Percentiles rank a stretch among this genome's conserved stretches.
Conservation (phyloP, 1,140 invertebrate genomes). For the Leptoteleia sp. region DNA sequence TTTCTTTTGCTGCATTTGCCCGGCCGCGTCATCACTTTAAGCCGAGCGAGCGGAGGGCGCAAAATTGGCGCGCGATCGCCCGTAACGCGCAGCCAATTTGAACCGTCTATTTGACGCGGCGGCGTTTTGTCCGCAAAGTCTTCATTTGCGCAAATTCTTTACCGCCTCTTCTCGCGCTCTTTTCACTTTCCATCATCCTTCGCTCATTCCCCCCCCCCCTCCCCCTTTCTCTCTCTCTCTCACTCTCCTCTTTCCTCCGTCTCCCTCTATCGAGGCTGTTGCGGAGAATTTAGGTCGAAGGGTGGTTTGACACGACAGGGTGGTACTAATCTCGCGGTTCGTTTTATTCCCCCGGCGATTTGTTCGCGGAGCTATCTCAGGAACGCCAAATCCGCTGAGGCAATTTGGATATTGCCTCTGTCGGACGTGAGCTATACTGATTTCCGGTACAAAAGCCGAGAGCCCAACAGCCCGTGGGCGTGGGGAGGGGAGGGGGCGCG, state of each 20-base stretch:
- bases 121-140: conserved; percentile 26
- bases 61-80: conserved; percentile 13
- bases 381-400: conserved; percentile 71
- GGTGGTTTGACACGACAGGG: conserved; percentile 61
- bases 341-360: conserved; percentile 73
- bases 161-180: conserved; percentile 33
- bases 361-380: conserved; percentile 68
- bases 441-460: conserved; percentile 58
- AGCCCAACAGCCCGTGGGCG: conserved; percentile 8
- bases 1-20: neutral
- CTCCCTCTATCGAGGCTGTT: conserved; percentile 47
- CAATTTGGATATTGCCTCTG: conserved; percentile 75
- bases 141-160: conserved; percentile 44
- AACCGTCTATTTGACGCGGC: conserved; percentile 1
- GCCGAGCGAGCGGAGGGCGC: conserved; percentile 1
- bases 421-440: conserved; percentile 67
- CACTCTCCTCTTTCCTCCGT: too few species aligned
- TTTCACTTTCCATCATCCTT: conserved; percentile 60
- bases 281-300: conserved; percentile 59
- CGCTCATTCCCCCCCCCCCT: too few species aligned
- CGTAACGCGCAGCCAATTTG: conserved; percentile 29
- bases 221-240: too few species aligned
- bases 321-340: conserved; percentile 71
- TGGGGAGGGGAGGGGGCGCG: neutral
- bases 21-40: conserved; percentile 2